Evolutionary conservation across 1,140 invertebrate genomes (phyloP).

Genomic region (Maniola jurtina): DNA sequence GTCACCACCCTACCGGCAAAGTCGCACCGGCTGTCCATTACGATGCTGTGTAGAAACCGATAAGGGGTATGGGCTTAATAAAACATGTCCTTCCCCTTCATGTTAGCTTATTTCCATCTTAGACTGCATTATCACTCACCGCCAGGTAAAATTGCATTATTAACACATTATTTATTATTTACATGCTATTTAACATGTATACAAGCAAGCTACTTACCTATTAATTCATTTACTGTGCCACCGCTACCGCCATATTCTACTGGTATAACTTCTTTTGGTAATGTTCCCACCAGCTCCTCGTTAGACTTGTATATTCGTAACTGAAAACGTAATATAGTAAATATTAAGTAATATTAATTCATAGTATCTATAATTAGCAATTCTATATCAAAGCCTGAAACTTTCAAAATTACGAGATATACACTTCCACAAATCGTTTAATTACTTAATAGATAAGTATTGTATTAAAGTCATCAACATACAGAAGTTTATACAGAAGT

Average conservation of each 20-base stretch:
- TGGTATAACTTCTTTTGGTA: conserved; percentile 61
- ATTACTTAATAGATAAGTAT: no score
- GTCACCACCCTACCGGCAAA: neutral
- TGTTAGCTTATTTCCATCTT: neutral
- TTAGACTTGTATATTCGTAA: conserved; percentile 57
- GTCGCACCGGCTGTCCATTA: no score
- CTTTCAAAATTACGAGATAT: no score
- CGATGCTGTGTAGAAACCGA: no score
- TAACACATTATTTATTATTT: no score
- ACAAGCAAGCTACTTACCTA: conserved; percentile 37
- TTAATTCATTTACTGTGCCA: conserved; percentile 45
- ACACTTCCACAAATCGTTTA: no score
- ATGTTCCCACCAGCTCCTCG: conserved; percentile 48
- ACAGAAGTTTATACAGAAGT: no score
- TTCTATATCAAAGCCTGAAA: no score
- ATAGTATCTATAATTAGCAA: neutral
- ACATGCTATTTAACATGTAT: no score
- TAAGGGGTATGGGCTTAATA: no score
- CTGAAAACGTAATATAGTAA: conserved; percentile 34
- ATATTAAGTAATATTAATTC: neutral
- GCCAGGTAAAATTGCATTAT: neutral
- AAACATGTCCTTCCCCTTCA: no score
- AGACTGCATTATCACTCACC: neutral
- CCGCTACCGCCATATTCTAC: conserved; percentile 61
- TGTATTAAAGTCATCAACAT: no score